These are phyloP conservation scores for Streptopelia turtur DNA, from an alignment of 2,797 vertebrate genomes.

Conservation along the genomic window DNA sequence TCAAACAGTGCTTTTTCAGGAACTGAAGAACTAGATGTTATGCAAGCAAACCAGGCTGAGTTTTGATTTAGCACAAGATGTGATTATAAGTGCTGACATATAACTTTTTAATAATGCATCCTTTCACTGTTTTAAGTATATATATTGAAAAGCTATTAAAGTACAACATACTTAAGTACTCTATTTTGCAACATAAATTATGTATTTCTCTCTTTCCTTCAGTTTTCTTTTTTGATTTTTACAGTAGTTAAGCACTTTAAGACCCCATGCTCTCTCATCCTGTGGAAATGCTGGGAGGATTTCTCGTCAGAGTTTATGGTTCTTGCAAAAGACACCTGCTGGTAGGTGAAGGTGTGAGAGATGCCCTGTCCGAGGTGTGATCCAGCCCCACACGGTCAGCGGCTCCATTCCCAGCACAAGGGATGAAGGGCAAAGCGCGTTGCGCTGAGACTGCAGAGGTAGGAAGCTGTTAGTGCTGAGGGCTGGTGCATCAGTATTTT, in stretches of 20 bases:
- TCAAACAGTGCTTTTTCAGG: slow-evolving; percentile 7
- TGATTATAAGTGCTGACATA: neutral
- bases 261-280: neutral
- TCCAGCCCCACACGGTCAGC: neutral
- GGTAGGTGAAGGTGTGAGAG: neutral
- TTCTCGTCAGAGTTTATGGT: neutral
- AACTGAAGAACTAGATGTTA: neutral
- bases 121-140: slow-evolving; percentile 42
- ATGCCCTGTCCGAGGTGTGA: neutral
- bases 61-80: slow-evolving; percentile 30
- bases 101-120: slow-evolving; percentile 12
- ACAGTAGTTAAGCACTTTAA: slow-evolving; percentile 59
- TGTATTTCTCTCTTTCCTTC: neutral
- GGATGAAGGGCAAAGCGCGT: neutral
- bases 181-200: slow-evolving; percentile 44
- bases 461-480: slow-evolving; percentile 3
- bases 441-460: neutral
- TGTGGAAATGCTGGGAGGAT: slow-evolving; percentile 17
- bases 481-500: neutral
- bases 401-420: neutral
- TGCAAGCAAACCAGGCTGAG: neutral
- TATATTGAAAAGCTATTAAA: slow-evolving; percentile 21
- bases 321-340: neutral
- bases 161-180: neutral
- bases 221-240: neutral